These are phyloP conservation scores for Chrysochloris asiatica DNA, from an alignment of 2,113 vertebrate species.

Conservation along the genomic window DNA sequence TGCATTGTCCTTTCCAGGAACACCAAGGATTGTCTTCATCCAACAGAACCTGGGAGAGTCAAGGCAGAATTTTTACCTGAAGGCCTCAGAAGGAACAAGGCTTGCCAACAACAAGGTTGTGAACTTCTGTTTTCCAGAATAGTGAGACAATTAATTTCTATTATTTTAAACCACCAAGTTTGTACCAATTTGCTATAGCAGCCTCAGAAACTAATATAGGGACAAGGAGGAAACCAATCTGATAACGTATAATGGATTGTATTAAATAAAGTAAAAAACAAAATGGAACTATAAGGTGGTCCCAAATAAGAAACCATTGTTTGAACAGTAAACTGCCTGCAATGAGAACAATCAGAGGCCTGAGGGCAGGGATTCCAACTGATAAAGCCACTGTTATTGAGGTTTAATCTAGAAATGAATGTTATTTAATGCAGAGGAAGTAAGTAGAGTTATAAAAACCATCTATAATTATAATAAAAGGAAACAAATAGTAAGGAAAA, in stretches of 20 bases:
- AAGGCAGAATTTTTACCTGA: not conserved
- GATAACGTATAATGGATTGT: conserved; percentile 46
- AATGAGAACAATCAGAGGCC: not conserved
- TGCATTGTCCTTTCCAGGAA: not conserved
- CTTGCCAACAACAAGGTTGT: not conserved
- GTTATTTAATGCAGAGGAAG: not conserved
- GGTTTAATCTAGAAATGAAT: not conserved
- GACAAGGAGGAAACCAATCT: conserved; percentile 6
- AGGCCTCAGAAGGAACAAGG: not conserved
- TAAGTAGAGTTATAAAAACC: not conserved
- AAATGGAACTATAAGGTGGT: conserved; percentile 35
- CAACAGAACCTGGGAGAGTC: not conserved
- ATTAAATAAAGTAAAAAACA: conserved; percentile 34
- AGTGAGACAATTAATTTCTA: not conserved
- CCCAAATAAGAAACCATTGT: conserved; percentile 49
- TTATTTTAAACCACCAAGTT: not conserved
- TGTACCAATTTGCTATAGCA: not conserved
- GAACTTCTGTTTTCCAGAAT: not conserved
- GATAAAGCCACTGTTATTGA: not conserved
- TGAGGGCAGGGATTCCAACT: not conserved
- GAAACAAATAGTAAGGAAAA: conserved; percentile 28
- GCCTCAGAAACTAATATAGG: conserved; percentile 15
- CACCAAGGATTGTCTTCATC: not conserved
- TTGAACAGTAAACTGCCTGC: not conserved
- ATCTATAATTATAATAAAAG: conserved; percentile 37